Evolutionary conservation across 2,888 invertebrate species (phyloP).

Genomic region (Drosophila anceps): DNA sequence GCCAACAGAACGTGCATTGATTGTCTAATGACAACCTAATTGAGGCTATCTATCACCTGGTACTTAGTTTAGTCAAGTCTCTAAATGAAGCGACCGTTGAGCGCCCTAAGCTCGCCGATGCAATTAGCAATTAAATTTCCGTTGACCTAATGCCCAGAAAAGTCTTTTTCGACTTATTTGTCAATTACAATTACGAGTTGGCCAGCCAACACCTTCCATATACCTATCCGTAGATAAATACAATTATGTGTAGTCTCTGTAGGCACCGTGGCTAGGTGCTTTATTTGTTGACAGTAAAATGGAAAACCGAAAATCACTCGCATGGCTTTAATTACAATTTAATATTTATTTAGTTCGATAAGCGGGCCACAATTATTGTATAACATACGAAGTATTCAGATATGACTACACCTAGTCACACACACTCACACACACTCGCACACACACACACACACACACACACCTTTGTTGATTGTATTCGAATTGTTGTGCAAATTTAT

Average conservation of each 20-base stretch:
- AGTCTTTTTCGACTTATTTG: conserved; percentile 78
- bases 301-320: conserved; percentile 66
- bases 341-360: conserved; percentile 81
- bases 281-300: conserved; percentile 48
- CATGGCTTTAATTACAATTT: conserved; percentile 83
- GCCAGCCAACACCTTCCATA: conserved; percentile 1
- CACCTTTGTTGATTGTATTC: conserved; percentile 28
- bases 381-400: conserved; percentile 48
- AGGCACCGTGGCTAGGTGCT: conserved; percentile 1
- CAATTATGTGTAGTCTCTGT: conserved; percentile 37
- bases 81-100: not conserved
- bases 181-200: conserved; percentile 71
- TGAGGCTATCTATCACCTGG: conserved; percentile 70
- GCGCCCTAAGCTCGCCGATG: conserved; percentile 51
- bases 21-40: conserved; percentile 65
- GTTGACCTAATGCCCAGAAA: conserved; percentile 68
- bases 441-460: conserved; percentile 12
- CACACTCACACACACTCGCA: conserved; percentile 18
- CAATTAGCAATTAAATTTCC: conserved; percentile 77
- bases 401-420: conserved; percentile 63
- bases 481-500: conserved; percentile 70
- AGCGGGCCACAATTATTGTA: conserved; percentile 66
- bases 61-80: conserved; percentile 54
- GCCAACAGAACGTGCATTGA: conserved; percentile 24
- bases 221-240: conserved; percentile 67